Conservation (phyloP, 1,140 invertebrate genomes). For the Euwallacea fornicatus region DNA sequence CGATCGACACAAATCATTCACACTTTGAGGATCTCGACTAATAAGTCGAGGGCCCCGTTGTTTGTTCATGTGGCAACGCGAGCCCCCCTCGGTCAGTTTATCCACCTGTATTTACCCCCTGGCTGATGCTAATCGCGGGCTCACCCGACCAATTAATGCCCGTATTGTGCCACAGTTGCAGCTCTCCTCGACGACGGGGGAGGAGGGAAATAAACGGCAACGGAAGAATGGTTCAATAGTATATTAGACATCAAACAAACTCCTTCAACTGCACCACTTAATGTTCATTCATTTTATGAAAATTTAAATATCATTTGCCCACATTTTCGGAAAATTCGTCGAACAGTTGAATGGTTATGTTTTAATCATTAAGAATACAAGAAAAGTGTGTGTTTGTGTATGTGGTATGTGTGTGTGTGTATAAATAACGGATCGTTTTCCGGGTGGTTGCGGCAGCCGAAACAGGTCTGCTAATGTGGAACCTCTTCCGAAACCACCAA, state of each 20-base stretch:
- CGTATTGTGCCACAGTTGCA: neutral
- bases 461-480: slow-evolving; percentile 43
- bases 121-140: neutral
- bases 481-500: slow-evolving; percentile 46
- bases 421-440: slow-evolving; percentile 32
- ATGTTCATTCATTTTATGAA: slow-evolving; percentile 12
- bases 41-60: too few relatives aligned
- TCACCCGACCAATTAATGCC: neutral
- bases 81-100: neutral
- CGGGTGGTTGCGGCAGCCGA: slow-evolving; percentile 10
- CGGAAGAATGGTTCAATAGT: slow-evolving; percentile 42
- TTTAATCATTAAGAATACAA: slow-evolving; percentile 41
- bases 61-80: neutral
- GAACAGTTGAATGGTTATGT: slow-evolving; percentile 48
- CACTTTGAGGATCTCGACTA: too few relatives aligned
- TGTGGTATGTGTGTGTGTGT: slow-evolving; percentile 21
- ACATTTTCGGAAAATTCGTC: slow-evolving; percentile 34
- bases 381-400: slow-evolving; percentile 37
- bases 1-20: too few relatives aligned
- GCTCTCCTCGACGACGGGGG: neutral
- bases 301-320: slow-evolving; percentile 24
- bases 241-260: slow-evolving; percentile 47
- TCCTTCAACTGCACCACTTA: slow-evolving; percentile 46
- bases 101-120: slow-evolving; percentile 1
- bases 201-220: slow-evolving; percentile 15